phyloP scores from a whole-genome alignment of 2,113 vertebrate species.

The Motacilla alba region DNA sequence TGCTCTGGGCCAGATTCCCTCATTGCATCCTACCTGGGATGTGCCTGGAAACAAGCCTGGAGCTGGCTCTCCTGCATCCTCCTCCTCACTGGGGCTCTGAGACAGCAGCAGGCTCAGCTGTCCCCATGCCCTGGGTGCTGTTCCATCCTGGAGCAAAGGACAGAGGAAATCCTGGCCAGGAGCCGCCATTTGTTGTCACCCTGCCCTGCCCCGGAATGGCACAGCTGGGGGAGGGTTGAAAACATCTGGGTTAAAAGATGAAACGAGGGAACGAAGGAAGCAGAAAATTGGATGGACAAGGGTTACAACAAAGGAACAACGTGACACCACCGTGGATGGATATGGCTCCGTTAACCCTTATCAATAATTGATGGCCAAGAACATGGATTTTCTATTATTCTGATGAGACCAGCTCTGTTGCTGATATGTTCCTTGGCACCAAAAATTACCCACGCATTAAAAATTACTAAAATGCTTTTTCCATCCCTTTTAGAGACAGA shows the following conservation, averaged over 20 bases:
- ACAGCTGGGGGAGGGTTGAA: background rate
- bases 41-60: background rate
- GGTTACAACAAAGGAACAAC: background rate
- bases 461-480: background rate
- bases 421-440: background rate
- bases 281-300: background rate
- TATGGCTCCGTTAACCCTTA: background rate
- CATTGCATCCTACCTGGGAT: background rate
- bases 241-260: background rate
- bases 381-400: constrained; percentile 31
- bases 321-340: background rate
- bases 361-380: background rate
- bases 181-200: background rate
- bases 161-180: background rate
- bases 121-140: background rate
- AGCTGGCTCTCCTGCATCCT: background rate
- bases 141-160: background rate
- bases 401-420: background rate
- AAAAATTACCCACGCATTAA: background rate
- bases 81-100: background rate
- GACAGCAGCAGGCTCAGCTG: background rate
- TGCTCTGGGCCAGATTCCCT: background rate
- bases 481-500: background rate
- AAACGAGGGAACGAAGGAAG: background rate
- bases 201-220: background rate